A percentile compares a stretch with the other conserved stretches of the same genome.
Conservation (phyloP, 2,113 vertebrate species). For the Poecile atricapillus region DNA sequence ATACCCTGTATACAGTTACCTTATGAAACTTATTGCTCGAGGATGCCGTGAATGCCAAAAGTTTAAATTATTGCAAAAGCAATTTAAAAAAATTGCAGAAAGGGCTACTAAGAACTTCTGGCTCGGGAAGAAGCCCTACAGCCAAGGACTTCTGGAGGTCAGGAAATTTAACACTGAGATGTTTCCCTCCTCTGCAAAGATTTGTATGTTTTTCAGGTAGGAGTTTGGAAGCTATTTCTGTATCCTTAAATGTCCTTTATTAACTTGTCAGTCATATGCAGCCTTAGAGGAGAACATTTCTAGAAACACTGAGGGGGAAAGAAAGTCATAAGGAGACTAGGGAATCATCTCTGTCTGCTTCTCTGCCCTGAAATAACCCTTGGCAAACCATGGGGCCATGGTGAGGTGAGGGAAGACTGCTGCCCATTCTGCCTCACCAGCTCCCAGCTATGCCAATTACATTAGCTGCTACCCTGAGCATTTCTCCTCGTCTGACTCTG, state of each 20-base stretch:
- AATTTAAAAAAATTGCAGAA: background rate
- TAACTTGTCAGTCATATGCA: background rate
- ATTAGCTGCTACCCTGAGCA: background rate
- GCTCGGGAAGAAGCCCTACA: background rate
- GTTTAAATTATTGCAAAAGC: background rate
- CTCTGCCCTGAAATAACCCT: background rate
- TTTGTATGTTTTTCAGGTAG: background rate
- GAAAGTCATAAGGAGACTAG: accelerated
- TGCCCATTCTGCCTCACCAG: background rate
- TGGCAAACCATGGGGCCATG: background rate
- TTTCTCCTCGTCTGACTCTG: background rate
- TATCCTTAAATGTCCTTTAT: background rate
- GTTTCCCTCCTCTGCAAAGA: background rate
- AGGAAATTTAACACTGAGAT: background rate
- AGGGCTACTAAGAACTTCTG: background rate
- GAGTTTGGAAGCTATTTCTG: background rate
- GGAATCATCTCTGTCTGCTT: background rate
- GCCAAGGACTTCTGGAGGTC: background rate
- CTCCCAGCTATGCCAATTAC: background rate
- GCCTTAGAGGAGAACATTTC: background rate
- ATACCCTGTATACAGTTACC: background rate
- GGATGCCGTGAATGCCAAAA: background rate
- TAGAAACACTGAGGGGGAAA: background rate
- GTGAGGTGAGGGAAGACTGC: background rate
- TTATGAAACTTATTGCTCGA: accelerated